A percentile compares a stretch with the other conserved stretches of the same genome.
Evolutionary conservation across 2,113 vertebrate species (phyloP).

Genomic region (Paramormyrops kingsleyae): DNA sequence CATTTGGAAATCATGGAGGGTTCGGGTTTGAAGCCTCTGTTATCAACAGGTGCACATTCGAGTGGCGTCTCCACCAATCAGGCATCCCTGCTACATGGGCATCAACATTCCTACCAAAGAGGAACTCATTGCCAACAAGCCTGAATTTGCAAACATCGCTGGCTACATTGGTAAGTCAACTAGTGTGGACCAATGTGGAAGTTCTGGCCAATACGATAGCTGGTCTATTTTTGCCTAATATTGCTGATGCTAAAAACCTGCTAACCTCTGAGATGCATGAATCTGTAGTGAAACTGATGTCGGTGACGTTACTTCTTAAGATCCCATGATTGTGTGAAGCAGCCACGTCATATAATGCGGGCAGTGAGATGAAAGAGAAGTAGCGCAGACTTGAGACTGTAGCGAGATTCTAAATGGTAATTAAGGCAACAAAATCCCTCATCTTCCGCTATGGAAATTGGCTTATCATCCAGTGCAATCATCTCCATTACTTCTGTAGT

Average conservation of each 20-base stretch:
- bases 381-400: background rate
- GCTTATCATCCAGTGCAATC: background rate
- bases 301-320: background rate
- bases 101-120: slow-evolving; percentile 99
- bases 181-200: background rate
- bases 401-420: no score
- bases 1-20: background rate
- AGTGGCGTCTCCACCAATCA: slow-evolving; percentile 92
- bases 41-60: slow-evolving; percentile 83
- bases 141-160: slow-evolving; percentile 86
- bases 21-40: background rate
- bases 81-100: slow-evolving; percentile 94
- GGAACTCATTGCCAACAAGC: slow-evolving; percentile 94
- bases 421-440: background rate
- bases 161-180: slow-evolving; percentile 77
- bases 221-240: background rate
- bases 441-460: background rate
- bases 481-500: background rate
- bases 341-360: background rate
- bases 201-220: background rate
- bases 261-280: background rate
- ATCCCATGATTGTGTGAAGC: background rate
- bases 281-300: background rate
- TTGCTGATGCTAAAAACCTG: background rate
- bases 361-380: background rate